Conservation (phyloP, 2,888 invertebrate genomes). For the Poecilobothrus nobilitatus region DNA sequence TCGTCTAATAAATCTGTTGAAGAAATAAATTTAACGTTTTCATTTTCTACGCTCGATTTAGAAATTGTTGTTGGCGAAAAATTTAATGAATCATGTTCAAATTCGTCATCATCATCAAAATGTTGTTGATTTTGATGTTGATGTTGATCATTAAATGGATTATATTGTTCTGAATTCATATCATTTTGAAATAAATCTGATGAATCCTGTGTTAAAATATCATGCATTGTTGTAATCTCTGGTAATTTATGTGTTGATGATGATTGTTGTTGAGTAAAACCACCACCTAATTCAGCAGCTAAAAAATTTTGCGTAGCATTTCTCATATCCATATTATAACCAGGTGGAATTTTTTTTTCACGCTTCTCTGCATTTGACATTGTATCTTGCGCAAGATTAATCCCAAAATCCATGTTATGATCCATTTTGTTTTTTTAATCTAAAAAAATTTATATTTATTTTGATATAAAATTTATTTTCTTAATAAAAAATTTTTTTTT, state of each 20-base stretch:
- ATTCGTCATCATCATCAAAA: background rate
- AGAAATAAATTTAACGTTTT: background rate
- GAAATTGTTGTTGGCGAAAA: background rate
- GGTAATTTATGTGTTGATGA: background rate
- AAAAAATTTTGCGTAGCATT: slow-evolving; percentile 3
- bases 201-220: background rate
- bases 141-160: background rate
- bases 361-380: background rate
- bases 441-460: too few species aligned
- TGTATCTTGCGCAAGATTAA: background rate
- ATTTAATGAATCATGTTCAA: slow-evolving; percentile 3
- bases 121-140: too few species aligned
- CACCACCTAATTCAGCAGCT: background rate
- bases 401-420: slow-evolving; percentile 1
- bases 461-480: background rate
- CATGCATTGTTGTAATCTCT: background rate
- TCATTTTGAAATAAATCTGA: background rate
- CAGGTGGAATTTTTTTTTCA: background rate
- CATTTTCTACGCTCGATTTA: background rate
- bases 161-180: background rate
- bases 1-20: background rate
- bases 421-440: background rate
- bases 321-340: background rate
- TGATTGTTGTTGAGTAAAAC: background rate
- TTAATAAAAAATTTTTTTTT: background rate